Base-by-base conservation (phyloP, 2,113 vertebrate genomes). In the Synodontis membranacea region DNA sequence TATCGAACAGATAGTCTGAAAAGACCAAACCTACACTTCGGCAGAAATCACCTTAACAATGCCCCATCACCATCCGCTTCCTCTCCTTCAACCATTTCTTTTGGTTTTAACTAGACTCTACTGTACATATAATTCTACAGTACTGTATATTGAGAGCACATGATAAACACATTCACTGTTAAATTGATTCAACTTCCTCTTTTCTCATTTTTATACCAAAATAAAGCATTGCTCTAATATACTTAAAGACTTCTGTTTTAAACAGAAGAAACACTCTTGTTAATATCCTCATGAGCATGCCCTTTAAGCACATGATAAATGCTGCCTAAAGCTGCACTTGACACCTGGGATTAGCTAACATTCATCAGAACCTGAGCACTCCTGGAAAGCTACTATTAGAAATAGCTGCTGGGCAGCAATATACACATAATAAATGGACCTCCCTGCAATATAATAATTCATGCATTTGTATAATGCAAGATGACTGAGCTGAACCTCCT, bases 241-340 rank as follows among this genome's bases (percentile, higher is more conserved):
- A 88, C 86, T 82, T 89, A 90, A 88, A 90, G 68, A 86, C 80
- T 84, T 86, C 86, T 79, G 80, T 85, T 85, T 89, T 85, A 70
- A 88, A 62, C 76, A 84, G 81, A 46, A 34, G 80, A 82, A 84
- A 72, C 31, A 15, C 37, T 70, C 84, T 90, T 89, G 87, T 91
- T 89, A 90, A 91, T 90, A 89, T 90, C 91, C 88, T 89, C 87
- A 76, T 80, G 74, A 79, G 89, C 86, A 87, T 75, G 84, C 86
- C 88, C 72, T 88, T 90, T 89, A 89, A 91, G 89, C 70, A 89
- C 72, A 84, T 91, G 90, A 92, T 92, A 88, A 91, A 92, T 92
- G 87, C 84, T 82, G 84, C 84, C 60, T 72, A 88, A 86, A 84
- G 80, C 83, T 80, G 82, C 81, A 82, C 87, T 86, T 87, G 90